Evolutionary conservation across 2,113 vertebrate species (phyloP).

Genomic region (Lepisosteus oculatus): DNA sequence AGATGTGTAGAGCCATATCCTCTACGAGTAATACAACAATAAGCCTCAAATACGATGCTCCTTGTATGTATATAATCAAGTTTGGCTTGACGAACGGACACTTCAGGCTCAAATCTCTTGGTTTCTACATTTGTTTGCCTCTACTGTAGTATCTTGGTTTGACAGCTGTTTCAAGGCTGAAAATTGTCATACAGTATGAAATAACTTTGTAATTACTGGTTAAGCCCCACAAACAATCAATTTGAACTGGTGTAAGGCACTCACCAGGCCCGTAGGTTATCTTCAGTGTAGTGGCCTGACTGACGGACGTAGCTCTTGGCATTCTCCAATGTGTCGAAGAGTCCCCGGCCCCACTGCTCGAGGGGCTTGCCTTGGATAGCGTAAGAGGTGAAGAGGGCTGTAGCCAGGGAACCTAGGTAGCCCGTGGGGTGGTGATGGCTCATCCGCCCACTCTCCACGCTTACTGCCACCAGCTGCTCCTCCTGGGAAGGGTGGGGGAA

Average conservation of each 20-base stretch:
- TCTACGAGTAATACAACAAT: too few species aligned
- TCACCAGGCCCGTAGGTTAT: conserved; percentile 72
- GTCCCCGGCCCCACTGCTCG: conserved; percentile 63
- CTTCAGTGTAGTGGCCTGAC: conserved; percentile 49
- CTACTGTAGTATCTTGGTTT: too few species aligned
- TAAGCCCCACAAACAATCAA: too few species aligned
- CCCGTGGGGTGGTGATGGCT: conserved; percentile 80
- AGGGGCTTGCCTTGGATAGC: conserved; percentile 54
- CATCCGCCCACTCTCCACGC: conserved; percentile 77
- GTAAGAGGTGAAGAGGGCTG: conserved; percentile 69
- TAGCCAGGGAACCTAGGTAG: conserved; percentile 69
- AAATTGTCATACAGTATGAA: too few species aligned
- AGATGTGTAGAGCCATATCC: too few species aligned
- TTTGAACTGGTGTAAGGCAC: conserved; percentile 16
- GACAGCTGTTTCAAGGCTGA: too few species aligned
- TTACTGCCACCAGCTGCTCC: conserved; percentile 59
- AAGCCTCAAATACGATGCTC: too few species aligned
- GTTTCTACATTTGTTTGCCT: too few species aligned
- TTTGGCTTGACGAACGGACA: too few species aligned
- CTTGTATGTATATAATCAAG: too few species aligned
- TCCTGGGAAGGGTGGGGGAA: conserved; percentile 51
- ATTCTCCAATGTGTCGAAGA: conserved; percentile 60
- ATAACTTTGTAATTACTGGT: too few species aligned
- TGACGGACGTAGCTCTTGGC: conserved; percentile 59
- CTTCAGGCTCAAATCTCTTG: too few species aligned